Conservation (phyloP, 2,797 vertebrate species). For the Leontocebus nigricollis region DNA sequence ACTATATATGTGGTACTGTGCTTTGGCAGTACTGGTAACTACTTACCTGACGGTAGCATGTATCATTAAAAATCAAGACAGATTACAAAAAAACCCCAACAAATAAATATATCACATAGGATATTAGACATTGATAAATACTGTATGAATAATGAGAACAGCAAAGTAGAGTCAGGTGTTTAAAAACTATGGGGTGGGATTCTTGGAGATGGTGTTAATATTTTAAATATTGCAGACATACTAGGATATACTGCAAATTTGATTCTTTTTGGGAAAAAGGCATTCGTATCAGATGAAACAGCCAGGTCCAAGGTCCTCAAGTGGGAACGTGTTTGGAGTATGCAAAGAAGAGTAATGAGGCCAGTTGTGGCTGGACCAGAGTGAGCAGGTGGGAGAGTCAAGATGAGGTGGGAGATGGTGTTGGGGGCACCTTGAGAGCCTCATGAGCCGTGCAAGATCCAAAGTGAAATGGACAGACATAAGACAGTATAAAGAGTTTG, state of each 20-base stretch:
- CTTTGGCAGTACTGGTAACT: not conserved
- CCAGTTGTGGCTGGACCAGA: not conserved
- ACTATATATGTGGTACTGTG: not conserved
- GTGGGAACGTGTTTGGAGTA: not conserved
- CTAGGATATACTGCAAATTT: not conserved
- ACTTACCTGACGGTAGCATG: not conserved
- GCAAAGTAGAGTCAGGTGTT: not conserved
- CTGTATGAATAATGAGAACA: not conserved
- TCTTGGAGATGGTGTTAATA: not conserved
- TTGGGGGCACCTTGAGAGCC: too few relatives aligned
- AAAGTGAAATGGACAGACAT: fast-evolving
- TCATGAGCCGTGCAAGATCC: not conserved
- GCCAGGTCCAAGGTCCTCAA: not conserved
- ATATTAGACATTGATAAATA: not conserved
- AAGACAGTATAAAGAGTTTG: not conserved
- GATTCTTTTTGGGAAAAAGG: not conserved
- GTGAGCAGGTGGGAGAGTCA: not conserved
- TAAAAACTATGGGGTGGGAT: not conserved
- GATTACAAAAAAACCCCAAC: not conserved
- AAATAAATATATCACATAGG: not conserved
- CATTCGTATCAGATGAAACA: not conserved
- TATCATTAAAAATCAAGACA: not conserved
- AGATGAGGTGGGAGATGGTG: too few relatives aligned
- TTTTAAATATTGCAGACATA: not conserved
- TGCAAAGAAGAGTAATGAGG: not conserved